phyloP scores from a whole-genome alignment of 1,140 invertebrate species.

The Drosophila kanapiae region DNA sequence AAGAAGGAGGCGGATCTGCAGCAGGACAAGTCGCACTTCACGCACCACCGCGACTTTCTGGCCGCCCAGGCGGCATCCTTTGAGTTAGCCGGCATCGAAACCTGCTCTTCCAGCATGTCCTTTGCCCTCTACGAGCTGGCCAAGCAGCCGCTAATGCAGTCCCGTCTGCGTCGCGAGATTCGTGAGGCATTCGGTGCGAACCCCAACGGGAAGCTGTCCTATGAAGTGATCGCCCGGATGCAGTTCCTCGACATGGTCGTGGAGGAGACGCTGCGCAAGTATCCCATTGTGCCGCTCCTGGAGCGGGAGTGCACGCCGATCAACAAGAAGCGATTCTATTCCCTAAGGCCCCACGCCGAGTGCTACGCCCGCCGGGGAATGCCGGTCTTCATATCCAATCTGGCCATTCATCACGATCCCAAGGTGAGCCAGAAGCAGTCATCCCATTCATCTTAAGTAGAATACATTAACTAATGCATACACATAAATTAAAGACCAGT shows the following conservation, averaged over 20 bases:
- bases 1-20: slow-evolving; percentile 82
- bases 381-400: slow-evolving; percentile 77
- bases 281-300: slow-evolving; percentile 75
- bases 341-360: slow-evolving; percentile 74
- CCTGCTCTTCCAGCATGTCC: slow-evolving; percentile 89
- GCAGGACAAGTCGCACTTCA: slow-evolving; percentile 76
- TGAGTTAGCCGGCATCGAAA: slow-evolving; percentile 91
- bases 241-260: slow-evolving; percentile 88
- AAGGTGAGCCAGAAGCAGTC: slow-evolving; percentile 49
- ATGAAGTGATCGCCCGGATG: slow-evolving; percentile 87
- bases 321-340: slow-evolving; percentile 79
- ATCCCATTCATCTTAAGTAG: too few relatives aligned
- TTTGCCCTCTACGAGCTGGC: slow-evolving; percentile 90
- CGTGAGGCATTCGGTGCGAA: slow-evolving; percentile 82
- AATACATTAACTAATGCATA: background rate
- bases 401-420: slow-evolving; percentile 80
- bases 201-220: slow-evolving; percentile 87
- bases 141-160: slow-evolving; percentile 89
- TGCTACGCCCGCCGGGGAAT: slow-evolving; percentile 75
- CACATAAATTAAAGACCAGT: background rate
- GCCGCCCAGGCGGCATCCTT: slow-evolving; percentile 90
- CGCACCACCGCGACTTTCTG: slow-evolving; percentile 85
- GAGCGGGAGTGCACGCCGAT: slow-evolving; percentile 80
- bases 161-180: slow-evolving; percentile 89
- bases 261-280: slow-evolving; percentile 85